Conservation (phyloP, 2,888 invertebrate species). For the Mesoligia furuncula region DNA sequence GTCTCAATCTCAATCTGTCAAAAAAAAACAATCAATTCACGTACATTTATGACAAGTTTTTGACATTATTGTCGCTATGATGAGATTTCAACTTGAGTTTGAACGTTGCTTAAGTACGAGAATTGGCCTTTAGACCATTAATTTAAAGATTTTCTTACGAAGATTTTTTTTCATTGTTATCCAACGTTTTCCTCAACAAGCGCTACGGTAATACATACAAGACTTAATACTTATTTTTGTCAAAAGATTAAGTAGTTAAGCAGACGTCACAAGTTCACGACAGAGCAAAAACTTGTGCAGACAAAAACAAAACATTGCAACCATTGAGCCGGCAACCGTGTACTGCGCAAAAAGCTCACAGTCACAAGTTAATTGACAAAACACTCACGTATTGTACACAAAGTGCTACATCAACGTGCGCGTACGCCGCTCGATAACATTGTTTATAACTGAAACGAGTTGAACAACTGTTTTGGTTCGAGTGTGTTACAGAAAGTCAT, state of each 20-base stretch:
- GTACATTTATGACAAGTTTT: no score
- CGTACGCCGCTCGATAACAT: constrained; percentile 49
- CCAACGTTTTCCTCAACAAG: background rate
- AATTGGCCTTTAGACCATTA: background rate
- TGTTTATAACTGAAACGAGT: constrained; percentile 47
- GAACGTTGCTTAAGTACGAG: no score
- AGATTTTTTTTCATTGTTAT: background rate
- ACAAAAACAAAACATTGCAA: background rate
- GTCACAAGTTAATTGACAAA: constrained; percentile 39
- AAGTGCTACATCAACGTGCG: constrained; percentile 35
- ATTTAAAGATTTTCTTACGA: background rate
- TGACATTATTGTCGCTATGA: no score
- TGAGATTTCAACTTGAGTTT: no score
- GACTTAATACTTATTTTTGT: background rate
- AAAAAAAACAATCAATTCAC: no score
- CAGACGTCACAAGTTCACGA: background rate
- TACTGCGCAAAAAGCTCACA: constrained; percentile 46
- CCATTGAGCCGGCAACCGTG: background rate
- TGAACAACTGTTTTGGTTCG: constrained; percentile 18
- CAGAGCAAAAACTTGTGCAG: background rate
- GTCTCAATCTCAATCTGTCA: no score
- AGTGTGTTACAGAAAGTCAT: constrained; percentile 6
- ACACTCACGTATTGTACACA: constrained; percentile 43
- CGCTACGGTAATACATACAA: background rate
- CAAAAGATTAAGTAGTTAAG: background rate